Evolutionary conservation across 1,140 invertebrate genomes (phyloP).

Genomic region (Psilanteris sp.): DNA sequence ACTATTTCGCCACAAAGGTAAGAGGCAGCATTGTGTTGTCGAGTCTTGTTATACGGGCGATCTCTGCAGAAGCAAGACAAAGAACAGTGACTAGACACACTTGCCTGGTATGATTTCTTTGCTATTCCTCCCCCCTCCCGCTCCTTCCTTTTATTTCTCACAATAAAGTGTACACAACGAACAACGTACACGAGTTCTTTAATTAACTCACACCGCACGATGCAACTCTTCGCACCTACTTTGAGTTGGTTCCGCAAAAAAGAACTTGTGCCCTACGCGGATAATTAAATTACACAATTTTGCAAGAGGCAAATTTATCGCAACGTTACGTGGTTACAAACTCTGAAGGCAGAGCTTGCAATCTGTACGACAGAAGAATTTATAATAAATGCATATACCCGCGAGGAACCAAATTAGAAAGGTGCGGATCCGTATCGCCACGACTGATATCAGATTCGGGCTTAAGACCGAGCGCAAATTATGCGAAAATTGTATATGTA

Average conservation of each 20-base stretch:
- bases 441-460: constrained; percentile 1
- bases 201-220: constrained; percentile 51
- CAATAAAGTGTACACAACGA: constrained; percentile 46
- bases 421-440: too few relatives aligned
- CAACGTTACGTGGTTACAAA: constrained; percentile 9
- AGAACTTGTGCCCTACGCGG: constrained; percentile 11
- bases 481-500: constrained; percentile 1
- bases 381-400: too few relatives aligned
- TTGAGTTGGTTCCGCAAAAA: constrained; percentile 16
- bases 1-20: constrained; percentile 73
- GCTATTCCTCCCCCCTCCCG: constrained; percentile 34
- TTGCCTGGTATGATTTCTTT: constrained; percentile 59
- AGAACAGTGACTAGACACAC: constrained; percentile 54
- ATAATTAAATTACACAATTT: constrained; percentile 50
- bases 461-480: too few relatives aligned
- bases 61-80: constrained; percentile 41
- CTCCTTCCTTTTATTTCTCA: constrained; percentile 38
- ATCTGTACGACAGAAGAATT: constrained; percentile 1
- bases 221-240: constrained; percentile 43
- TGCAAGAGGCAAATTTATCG: constrained; percentile 23
- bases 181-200: constrained; percentile 58
- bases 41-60: constrained; percentile 70
- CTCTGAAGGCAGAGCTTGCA: not conserved
- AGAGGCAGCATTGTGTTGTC: constrained; percentile 73
- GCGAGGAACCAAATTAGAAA: too few relatives aligned